These are phyloP conservation scores for Serilophus lunatus DNA, from an alignment of 2,113 vertebrate genomes.

Conservation along the genomic window DNA sequence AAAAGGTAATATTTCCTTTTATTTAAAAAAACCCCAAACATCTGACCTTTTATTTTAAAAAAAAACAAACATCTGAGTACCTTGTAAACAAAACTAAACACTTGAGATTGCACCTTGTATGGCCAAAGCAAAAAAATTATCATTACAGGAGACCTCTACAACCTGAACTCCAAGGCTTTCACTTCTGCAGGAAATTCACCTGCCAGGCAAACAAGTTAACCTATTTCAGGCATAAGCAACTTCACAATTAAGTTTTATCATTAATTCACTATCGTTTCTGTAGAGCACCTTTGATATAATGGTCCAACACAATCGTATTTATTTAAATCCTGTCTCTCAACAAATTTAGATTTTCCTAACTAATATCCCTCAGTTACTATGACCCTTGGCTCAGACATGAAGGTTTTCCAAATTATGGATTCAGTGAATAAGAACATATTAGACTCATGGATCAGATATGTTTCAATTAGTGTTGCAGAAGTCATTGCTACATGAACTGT, in stretches of 20 bases:
- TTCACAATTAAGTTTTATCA: not conserved
- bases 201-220: not conserved
- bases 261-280: not conserved
- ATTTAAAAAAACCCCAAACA: not conserved
- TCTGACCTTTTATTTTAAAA: not conserved
- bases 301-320: not conserved
- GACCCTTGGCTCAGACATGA: not conserved
- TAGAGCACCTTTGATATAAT: not conserved
- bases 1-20: not conserved
- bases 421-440: not conserved
- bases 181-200: not conserved
- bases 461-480: not conserved
- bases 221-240: not conserved
- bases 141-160: not conserved
- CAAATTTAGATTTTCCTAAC: not conserved
- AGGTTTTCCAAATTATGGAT: not conserved
- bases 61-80: not conserved
- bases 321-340: not conserved
- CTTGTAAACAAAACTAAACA: not conserved
- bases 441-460: not conserved
- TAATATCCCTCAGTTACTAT: not conserved
- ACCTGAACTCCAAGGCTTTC: not conserved
- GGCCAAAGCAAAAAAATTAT: not conserved
- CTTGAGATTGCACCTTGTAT: not conserved
- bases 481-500: not conserved